Evolutionary conservation across 2,888 invertebrate genomes (phyloP).

Genomic region (Strigamia maritima): DNA sequence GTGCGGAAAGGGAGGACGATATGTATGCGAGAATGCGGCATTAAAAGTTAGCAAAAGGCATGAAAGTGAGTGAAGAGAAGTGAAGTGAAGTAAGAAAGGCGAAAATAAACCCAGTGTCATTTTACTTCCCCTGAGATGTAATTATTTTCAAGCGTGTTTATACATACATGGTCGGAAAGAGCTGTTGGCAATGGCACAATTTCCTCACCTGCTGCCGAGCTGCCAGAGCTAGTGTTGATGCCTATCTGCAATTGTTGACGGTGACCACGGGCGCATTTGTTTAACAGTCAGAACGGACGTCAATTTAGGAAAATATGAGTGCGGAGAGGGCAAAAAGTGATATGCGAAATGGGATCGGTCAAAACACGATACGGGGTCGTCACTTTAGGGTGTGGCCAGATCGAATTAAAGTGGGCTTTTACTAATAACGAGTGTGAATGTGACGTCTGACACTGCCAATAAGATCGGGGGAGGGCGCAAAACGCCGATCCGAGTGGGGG

Average conservation of each 20-base stretch:
- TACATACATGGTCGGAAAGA: neutral
- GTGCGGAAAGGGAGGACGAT: neutral
- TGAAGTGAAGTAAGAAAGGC: neutral
- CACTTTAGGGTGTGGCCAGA: neutral
- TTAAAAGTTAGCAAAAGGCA: neutral
- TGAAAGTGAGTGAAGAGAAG: neutral
- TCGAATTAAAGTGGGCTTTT: neutral
- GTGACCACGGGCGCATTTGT: neutral
- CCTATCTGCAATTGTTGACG: neutral
- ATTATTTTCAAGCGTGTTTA: constrained; percentile 9
- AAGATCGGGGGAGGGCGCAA: neutral
- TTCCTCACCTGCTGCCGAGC: neutral
- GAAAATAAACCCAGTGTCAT: constrained; percentile 2
- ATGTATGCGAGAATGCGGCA: neutral
- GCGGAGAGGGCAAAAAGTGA: neutral
- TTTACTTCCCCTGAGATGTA: constrained; percentile 11
- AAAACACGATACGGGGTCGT: neutral
- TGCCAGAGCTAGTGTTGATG: neutral
- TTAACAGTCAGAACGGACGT: neutral
- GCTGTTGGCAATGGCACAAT: neutral
- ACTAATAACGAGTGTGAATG: constrained; percentile 3
- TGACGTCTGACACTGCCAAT: constrained; percentile 23
- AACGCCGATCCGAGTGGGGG: neutral
- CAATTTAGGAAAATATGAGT: neutral
- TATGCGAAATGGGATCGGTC: neutral